Evolutionary conservation across 2,888 invertebrate species (phyloP).

Genomic region (Drosophila leonis): DNA sequence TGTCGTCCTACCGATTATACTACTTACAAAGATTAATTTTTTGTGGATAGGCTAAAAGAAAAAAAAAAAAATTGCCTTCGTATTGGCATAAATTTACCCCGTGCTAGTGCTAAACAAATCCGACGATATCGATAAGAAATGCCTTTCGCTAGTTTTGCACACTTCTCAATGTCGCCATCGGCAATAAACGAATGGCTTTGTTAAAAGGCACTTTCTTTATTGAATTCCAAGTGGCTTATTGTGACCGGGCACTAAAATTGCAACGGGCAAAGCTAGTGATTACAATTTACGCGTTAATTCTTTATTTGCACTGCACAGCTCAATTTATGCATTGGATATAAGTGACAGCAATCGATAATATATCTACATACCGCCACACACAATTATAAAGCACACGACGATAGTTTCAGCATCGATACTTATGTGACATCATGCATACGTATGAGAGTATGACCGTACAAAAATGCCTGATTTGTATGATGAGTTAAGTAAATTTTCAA

Average conservation of each 20-base stretch:
- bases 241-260: conserved; percentile 24
- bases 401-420: conserved; percentile 24
- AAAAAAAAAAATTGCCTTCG: conserved; percentile 29
- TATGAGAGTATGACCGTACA: background rate
- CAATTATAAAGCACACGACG: background rate
- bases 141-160: conserved; percentile 52
- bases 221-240: conserved; percentile 17
- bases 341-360: conserved; percentile 30
- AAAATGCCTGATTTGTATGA: conserved; percentile 41
- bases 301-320: conserved; percentile 47
- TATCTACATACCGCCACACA: conserved; percentile 36
- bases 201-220: conserved; percentile 43
- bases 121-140: conserved; percentile 52
- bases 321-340: conserved; percentile 37
- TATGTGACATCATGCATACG: background rate
- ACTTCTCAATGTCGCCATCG: conserved; percentile 44
- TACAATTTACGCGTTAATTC: conserved; percentile 48
- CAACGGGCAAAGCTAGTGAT: conserved; percentile 12
- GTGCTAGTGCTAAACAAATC: conserved; percentile 50
- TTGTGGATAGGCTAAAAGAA: conserved; percentile 11
- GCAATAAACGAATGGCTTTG: conserved; percentile 19
- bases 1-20: conserved; percentile 17
- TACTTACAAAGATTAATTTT: conserved; percentile 23
- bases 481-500: conserved; percentile 9
- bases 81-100: conserved; percentile 33